These are phyloP conservation scores for Marronus borbonicus DNA, from an alignment of 2,888 invertebrate species.

Conservation along the genomic window DNA sequence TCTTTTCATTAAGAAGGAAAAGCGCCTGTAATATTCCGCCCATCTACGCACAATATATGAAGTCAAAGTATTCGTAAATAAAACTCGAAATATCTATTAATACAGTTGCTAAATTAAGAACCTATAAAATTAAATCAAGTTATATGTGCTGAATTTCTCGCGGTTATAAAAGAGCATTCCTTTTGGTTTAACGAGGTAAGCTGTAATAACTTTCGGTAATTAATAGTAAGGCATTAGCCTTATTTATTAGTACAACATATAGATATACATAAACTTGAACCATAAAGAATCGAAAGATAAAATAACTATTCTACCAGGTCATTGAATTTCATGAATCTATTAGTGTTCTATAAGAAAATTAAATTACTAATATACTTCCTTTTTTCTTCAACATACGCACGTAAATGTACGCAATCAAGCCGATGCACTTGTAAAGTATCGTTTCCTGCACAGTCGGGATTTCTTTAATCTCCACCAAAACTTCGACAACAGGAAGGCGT, in stretches of 20 bases:
- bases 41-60: no score
- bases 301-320: background rate
- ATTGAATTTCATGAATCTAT: constrained; percentile 2
- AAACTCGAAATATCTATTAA: no score
- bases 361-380: background rate
- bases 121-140: no score
- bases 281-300: background rate
- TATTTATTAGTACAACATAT: background rate
- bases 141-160: no score
- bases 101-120: no score
- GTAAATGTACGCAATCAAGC: background rate
- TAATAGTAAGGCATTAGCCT: no score
- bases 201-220: no score
- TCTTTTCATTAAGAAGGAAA: no score
- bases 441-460: constrained; percentile 23
- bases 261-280: background rate
- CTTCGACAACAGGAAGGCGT: constrained; percentile 33
- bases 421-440: constrained; percentile 28
- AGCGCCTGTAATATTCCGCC: no score
- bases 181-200: no score
- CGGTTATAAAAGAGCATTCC: no score
- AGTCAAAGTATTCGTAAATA: no score
- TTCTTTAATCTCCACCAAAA: constrained; percentile 36
- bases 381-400: background rate
- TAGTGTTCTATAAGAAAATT: background rate